Conservation (phyloP, 2,113 vertebrate genomes). For the rabbit (Oryctolagus cuniculus) region mOryCun1.1 NC_091447.1:21790001-21790500, state of each 20-base stretch:
- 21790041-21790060: neutral
- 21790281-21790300: neutral
- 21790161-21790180: neutral
- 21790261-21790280: neutral
- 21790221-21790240: constrained; percentile 1
- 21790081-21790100: neutral
- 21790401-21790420: too few species aligned
- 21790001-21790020: too few species aligned
- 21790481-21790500: too few species aligned
- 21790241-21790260: neutral
- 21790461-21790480: too few species aligned
- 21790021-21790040: too few species aligned
- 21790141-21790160: neutral
- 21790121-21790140: neutral
- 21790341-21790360: neutral
- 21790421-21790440: too few species aligned
- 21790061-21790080: neutral
- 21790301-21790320: neutral
- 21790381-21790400: too few species aligned
- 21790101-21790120: constrained; percentile 43
- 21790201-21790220: neutral
- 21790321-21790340: neutral
- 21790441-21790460: too few species aligned
- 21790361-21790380: too few species aligned
- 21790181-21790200: neutral